A percentile compares a stretch with the other conserved stretches of the same genome.
These are phyloP conservation scores for Pseudochirops cupreus DNA, from an alignment of 2,797 vertebrate species.

Conservation along the genomic window DNA sequence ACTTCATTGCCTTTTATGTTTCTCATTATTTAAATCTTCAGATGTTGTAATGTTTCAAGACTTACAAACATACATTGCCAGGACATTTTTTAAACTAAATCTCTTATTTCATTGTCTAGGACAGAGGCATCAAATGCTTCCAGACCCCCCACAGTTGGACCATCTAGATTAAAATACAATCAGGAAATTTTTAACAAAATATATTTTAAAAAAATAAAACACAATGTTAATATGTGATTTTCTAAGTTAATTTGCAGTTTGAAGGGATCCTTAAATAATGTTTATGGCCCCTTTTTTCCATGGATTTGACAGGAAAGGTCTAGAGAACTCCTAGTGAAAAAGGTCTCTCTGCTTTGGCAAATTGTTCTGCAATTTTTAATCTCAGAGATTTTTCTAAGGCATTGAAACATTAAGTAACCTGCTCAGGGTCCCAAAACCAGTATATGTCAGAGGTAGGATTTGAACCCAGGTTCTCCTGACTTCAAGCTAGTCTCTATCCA, in stretches of 20 bases:
- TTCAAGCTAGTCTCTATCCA: neutral
- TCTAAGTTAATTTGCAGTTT: neutral
- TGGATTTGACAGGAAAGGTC: neutral
- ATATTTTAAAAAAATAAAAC: neutral
- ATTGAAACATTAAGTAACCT: neutral
- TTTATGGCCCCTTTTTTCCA: neutral
- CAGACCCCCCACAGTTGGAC: neutral
- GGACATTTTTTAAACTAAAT: neutral
- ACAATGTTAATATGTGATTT: neutral
- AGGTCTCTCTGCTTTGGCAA: neutral
- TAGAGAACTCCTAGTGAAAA: neutral
- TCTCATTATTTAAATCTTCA: neutral
- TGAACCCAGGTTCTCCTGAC: neutral
- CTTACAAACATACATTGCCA: neutral
- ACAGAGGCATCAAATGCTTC: neutral
- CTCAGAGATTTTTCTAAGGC: neutral
- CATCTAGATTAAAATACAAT: neutral
- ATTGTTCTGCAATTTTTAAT: neutral
- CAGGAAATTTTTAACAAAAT: neutral
- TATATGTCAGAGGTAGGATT: neutral
- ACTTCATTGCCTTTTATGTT: conserved; percentile 4
- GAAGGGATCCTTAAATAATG: neutral
- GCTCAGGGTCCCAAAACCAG: neutral
- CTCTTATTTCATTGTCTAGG: neutral
- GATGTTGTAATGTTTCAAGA: neutral